phyloP scores from a whole-genome alignment of 2,888 invertebrate genomes.

The Yponomeuta malinellus region DNA sequence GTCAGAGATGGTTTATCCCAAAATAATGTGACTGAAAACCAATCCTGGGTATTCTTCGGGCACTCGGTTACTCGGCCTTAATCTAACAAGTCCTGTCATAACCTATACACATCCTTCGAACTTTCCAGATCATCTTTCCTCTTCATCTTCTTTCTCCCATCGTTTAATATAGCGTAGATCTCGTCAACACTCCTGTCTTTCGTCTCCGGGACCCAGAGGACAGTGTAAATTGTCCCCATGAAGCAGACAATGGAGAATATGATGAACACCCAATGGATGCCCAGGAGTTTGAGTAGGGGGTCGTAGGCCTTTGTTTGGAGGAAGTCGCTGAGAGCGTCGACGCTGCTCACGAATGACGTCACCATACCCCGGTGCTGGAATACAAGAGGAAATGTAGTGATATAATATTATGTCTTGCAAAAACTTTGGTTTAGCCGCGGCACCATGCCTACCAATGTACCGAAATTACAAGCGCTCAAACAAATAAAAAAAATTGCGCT shows the following conservation, averaged over 20 bases:
- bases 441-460: no score
- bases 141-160: slow-evolving; percentile 54
- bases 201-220: slow-evolving; percentile 66
- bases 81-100: slow-evolving; percentile 33
- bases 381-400: slow-evolving; percentile 10
- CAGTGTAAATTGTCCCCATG: slow-evolving; percentile 58
- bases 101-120: slow-evolving; percentile 52
- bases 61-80: no score
- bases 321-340: slow-evolving; percentile 64
- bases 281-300: slow-evolving; percentile 58
- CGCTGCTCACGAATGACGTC: slow-evolving; percentile 60
- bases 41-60: no score
- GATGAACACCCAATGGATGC: slow-evolving; percentile 69
- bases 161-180: slow-evolving; percentile 57
- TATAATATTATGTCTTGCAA: no score
- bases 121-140: slow-evolving; percentile 48
- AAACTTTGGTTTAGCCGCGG: no score
- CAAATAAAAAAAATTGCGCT: no score
- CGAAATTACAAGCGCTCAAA: no score
- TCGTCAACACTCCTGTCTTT: slow-evolving; percentile 60
- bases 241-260: slow-evolving; percentile 63
- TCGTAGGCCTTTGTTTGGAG: slow-evolving; percentile 66
- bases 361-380: slow-evolving; percentile 67
- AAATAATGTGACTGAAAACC: no score
- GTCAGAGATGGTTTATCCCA: no score